phyloP scores from a whole-genome alignment of 2,888 invertebrate genomes.

The Callyntrura guangdongensis region DNA sequence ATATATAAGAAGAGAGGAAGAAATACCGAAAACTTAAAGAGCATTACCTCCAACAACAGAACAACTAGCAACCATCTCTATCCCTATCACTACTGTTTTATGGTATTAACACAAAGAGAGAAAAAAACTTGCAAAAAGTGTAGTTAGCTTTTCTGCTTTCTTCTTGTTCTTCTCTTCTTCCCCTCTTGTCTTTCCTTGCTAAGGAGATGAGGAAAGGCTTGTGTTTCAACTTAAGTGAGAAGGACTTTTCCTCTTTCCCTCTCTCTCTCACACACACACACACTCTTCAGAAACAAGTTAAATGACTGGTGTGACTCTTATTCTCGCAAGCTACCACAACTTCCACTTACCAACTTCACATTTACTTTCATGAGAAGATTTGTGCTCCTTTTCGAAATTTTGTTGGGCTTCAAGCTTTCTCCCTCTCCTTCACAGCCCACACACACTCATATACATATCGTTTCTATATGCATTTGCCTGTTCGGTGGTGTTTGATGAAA shows the following conservation, averaged over 20 bases:
- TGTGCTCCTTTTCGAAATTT: conserved; percentile 56
- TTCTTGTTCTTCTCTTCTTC: not conserved
- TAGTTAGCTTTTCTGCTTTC: conserved; percentile 58
- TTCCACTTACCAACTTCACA: conserved; percentile 76
- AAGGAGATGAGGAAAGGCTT: conserved; percentile 72
- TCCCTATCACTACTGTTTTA: not conserved
- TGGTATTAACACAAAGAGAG: conserved; percentile 39
- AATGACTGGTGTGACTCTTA: conserved; percentile 76
- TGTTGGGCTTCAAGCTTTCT: not conserved
- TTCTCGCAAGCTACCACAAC: conserved; percentile 72
- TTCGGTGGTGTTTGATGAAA: not conserved
- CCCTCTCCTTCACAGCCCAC: not conserved
- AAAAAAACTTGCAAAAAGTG: conserved; percentile 6
- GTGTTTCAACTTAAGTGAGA: conserved; percentile 65
- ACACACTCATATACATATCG: no score
- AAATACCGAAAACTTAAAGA: not conserved
- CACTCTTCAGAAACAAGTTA: conserved; percentile 63
- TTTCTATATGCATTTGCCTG: not conserved
- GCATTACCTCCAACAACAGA: conserved; percentile 1
- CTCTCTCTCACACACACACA: not conserved
- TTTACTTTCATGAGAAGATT: conserved; percentile 76
- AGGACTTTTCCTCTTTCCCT: conserved; percentile 49
- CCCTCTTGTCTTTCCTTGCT: not conserved
- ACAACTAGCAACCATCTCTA: not conserved
- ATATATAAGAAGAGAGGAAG: no score